Evolutionary conservation across 2,797 vertebrate genomes (phyloP), one percentile per base, ranked within the genome.

Genomic region (Myotis vivesi): DNA sequence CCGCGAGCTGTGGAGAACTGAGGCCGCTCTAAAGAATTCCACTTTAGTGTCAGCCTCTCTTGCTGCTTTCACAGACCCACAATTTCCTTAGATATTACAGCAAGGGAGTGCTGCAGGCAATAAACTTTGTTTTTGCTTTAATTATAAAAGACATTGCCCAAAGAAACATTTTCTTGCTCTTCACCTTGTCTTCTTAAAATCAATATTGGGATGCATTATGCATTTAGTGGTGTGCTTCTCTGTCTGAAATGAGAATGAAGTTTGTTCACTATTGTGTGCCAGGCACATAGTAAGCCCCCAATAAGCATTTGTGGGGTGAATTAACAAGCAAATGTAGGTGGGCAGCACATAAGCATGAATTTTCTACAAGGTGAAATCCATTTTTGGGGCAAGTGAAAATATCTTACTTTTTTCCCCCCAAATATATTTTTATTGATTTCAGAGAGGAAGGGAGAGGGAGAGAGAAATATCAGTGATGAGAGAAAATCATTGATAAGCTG

Each of bases 111-210:
- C 16, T 25, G 3, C 44, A 25, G 49, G 83, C 49, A n/a, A 20
- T 8, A 33, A 6, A 16, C 3, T 13, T 19, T 76, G 22, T 12
- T 33, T 25, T 22, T 55, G 8, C 68, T 69, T 71, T 33, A 75
- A 55, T 55, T 89, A 30, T 69, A 6, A 68, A 71, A 72, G 46
- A 51, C 8, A 53, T 15, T 66, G 15, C 3, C 57, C 41, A 73
- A 28, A 51, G 87, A 86, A 68, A 69, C 22, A 22, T 57, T 79
- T 69, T 69, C 25, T 82, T 28, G 36, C 68, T 82, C 59, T 41
- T 69, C 73, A 85, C 44, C 49, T 49, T 92, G 76, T 82, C 36
- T 41, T 68, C 55, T 91, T 89, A 62, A 82, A 41, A 46, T 80
- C 28, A 25, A 6, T 64, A 69, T 66, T 22, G 15, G 51, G 33